phyloP scores from a whole-genome alignment of 2,113 vertebrate genomes.

The Callionymus lyra region DNA sequence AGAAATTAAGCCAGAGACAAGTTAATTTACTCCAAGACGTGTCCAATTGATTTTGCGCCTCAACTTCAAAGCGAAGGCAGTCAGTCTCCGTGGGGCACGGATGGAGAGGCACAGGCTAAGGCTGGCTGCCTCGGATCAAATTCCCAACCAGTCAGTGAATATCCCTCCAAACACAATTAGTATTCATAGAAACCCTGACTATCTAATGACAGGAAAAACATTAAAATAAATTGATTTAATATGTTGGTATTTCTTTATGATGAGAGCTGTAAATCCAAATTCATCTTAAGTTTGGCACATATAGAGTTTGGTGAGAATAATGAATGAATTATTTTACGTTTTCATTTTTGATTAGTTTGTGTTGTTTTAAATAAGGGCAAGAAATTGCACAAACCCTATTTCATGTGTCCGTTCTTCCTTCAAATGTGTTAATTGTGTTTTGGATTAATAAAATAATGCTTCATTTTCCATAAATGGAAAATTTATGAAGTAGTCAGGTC shows the following conservation, averaged over 20 bases:
- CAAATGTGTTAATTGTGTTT: too few species aligned
- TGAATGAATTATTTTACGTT: too few species aligned
- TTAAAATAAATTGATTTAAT: slow-evolving; percentile 19
- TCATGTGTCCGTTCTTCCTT: too few species aligned
- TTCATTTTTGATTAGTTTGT: too few species aligned
- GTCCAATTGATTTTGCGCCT: slow-evolving; percentile 64
- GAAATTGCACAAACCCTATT: too few species aligned
- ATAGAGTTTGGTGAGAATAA: too few species aligned
- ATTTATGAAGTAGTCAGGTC: too few species aligned
- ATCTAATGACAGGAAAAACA: slow-evolving; percentile 28
- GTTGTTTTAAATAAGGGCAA: too few species aligned
- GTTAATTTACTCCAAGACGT: slow-evolving; percentile 58
- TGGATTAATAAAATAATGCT: too few species aligned
- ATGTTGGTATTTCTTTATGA: too few species aligned
- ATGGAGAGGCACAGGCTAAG: slow-evolving; percentile 14
- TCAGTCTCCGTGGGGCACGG: slow-evolving; percentile 28
- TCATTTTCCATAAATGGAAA: too few species aligned
- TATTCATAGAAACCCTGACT: slow-evolving; percentile 52
- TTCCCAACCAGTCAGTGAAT: slow-evolving; percentile 27
- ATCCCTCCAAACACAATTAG: slow-evolving; percentile 52
- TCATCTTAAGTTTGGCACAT: background rate
- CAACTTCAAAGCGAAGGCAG: slow-evolving; percentile 54
- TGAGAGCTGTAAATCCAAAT: slow-evolving; percentile 2
- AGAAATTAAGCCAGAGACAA: slow-evolving; percentile 60
- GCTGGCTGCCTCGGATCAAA: slow-evolving; percentile 47